Conservation (phyloP, 2,113 vertebrate species). For the Turnix velox region DNA sequence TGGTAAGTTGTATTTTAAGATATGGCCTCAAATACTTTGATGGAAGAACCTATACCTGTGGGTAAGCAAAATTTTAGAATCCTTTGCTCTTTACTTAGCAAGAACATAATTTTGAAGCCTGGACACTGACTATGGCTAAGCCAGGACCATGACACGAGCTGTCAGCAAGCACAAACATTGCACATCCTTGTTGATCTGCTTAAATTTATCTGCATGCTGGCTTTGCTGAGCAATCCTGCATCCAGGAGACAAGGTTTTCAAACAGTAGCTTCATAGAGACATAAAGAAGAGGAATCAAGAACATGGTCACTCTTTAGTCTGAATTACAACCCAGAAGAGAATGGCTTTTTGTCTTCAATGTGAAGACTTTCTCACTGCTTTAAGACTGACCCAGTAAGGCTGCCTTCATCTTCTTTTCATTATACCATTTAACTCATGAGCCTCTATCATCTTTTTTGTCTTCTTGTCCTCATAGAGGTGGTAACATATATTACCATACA, state of each 20-base stretch:
- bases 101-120: background rate
- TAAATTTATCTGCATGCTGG: background rate
- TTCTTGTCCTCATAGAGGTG: background rate
- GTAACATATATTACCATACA: background rate
- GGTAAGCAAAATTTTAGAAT: background rate
- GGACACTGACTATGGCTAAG: background rate
- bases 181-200: background rate
- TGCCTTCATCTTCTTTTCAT: background rate
- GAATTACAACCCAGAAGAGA: background rate
- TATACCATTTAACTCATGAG: background rate
- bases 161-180: background rate
- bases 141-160: background rate
- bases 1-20: background rate
- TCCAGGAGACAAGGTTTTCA: background rate
- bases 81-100: background rate
- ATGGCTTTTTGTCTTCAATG: background rate
- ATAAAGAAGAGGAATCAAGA: background rate
- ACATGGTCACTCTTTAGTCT: background rate
- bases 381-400: background rate
- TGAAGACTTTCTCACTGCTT: background rate
- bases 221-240: background rate
- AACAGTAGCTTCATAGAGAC: background rate
- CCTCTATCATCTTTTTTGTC: background rate
- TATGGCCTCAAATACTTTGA: background rate
- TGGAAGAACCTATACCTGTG: background rate